Percentiles rank a stretch among this genome's conserved stretches.
Conservation (phyloP, 2,888 invertebrate species). For the Ectemnius cavifrons region DNA sequence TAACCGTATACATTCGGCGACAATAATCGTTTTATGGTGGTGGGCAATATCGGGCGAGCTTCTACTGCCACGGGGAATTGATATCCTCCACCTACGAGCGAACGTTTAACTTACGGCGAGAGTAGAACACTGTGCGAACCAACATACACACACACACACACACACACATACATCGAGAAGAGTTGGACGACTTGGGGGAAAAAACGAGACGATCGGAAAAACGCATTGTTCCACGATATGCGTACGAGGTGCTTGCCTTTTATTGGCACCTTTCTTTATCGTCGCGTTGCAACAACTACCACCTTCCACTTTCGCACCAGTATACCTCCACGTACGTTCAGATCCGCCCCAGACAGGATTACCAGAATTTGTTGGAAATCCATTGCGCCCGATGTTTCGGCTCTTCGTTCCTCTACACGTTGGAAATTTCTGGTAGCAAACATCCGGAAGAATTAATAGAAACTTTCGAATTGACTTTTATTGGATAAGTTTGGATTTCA, state of each 20-base stretch:
- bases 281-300: conserved; percentile 9
- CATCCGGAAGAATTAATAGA: too few relatives aligned
- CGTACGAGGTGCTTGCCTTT: conserved; percentile 9
- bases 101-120: conserved; percentile 53
- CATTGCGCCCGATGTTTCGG: not conserved
- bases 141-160: not conserved
- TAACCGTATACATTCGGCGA: conserved; percentile 76
- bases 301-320: conserved; percentile 9
- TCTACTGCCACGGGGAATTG: conserved; percentile 64
- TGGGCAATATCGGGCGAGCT: conserved; percentile 66
- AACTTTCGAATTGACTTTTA: too few relatives aligned
- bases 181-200: conserved; percentile 10
- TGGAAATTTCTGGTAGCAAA: too few relatives aligned
- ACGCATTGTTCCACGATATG: not conserved
- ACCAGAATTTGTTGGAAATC: not conserved
- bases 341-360: not conserved
- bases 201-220: not conserved
- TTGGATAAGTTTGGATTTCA: too few relatives aligned
- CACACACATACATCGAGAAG: not conserved
- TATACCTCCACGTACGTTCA: not conserved
- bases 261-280: conserved; percentile 8
- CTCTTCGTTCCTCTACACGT: too few relatives aligned
- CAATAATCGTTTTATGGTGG: conserved; percentile 77
- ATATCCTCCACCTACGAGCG: conserved; percentile 63
- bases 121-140: conserved; percentile 12